phyloP scores from a whole-genome alignment of 1,140 invertebrate genomes.

The Contarinia nasturtii region DNA sequence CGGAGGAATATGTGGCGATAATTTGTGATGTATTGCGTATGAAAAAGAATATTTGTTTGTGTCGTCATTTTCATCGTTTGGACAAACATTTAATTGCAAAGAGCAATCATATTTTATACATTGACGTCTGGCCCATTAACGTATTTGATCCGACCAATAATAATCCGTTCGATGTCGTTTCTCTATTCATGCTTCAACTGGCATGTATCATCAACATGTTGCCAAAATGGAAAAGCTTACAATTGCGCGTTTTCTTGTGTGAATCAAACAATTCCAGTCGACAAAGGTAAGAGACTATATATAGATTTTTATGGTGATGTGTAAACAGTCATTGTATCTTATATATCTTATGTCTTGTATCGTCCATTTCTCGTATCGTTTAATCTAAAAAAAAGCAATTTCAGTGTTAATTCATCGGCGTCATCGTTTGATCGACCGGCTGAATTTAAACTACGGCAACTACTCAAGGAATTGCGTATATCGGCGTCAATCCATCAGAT shows the following conservation, averaged over 20 bases:
- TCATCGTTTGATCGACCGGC: conserved; percentile 21
- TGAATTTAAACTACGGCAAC: conserved; percentile 31
- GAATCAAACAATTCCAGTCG: conserved; percentile 23
- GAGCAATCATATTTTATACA: conserved; percentile 47
- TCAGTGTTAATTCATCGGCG: not conserved
- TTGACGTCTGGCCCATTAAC: conserved; percentile 95
- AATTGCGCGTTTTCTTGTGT: conserved; percentile 70
- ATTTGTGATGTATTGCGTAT: conserved; percentile 72
- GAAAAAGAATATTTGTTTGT: conserved; percentile 88
- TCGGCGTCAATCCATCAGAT: conserved; percentile 31
- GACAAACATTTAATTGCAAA: conserved; percentile 16
- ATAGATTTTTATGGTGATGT: not conserved
- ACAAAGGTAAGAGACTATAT: not conserved
- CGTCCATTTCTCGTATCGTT: not conserved
- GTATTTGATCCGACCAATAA: conserved; percentile 57
- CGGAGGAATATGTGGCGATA: conserved; percentile 72
- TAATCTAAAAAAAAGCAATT: not conserved
- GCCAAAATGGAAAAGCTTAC: conserved; percentile 59
- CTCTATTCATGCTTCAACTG: conserved; percentile 88
- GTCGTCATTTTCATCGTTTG: conserved; percentile 62
- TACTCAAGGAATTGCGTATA: conserved; percentile 41
- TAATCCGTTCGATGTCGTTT: conserved; percentile 65
- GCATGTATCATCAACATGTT: conserved; percentile 94
- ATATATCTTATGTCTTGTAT: not conserved
- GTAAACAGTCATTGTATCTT: conserved; percentile 16